Conservation (phyloP, 2,113 vertebrate genomes). For the Mesoclemmys tuberculata region DNA sequence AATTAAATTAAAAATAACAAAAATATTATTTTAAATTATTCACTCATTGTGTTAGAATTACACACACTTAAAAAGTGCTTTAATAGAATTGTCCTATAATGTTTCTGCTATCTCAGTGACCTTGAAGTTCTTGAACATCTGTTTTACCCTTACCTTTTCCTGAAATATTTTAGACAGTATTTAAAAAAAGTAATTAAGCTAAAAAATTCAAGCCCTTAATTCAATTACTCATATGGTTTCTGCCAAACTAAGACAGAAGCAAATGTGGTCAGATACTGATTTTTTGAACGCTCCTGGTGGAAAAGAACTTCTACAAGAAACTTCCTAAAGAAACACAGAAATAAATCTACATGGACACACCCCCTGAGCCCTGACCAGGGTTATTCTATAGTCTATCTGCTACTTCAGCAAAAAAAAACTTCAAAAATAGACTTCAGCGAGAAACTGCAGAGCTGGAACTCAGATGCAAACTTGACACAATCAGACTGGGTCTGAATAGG, state of each 20-base stretch:
- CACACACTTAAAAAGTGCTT: conserved; percentile 30
- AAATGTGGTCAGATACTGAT: conserved; percentile 13
- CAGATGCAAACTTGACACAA: too few species aligned
- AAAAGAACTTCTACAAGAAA: not conserved
- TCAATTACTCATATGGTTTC: conserved; percentile 69
- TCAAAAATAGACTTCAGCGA: too few species aligned
- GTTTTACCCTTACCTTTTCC: conserved; percentile 44
- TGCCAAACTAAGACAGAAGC: conserved; percentile 58
- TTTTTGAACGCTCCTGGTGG: conserved; percentile 29
- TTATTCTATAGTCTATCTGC: too few species aligned
- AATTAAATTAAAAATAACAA: conserved; percentile 55
- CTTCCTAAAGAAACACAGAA: too few species aligned
- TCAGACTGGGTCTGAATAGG: too few species aligned
- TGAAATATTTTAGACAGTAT: conserved; percentile 63
- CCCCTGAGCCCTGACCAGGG: too few species aligned
- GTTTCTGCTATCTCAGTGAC: conserved; percentile 63
- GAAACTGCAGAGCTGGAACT: too few species aligned
- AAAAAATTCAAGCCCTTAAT: conserved; percentile 66
- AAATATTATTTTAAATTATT: conserved; percentile 48
- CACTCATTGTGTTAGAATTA: conserved; percentile 42
- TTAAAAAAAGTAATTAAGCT: conserved; percentile 68
- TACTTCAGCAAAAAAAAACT: too few species aligned
- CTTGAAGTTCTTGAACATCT: conserved; percentile 70
- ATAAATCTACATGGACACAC: too few species aligned
- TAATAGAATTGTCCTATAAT: conserved; percentile 34